Percentiles rank a stretch among this genome's conserved stretches.
Conservation (phyloP, 1,140 invertebrate genomes). For the Drosophila varians region DNA sequence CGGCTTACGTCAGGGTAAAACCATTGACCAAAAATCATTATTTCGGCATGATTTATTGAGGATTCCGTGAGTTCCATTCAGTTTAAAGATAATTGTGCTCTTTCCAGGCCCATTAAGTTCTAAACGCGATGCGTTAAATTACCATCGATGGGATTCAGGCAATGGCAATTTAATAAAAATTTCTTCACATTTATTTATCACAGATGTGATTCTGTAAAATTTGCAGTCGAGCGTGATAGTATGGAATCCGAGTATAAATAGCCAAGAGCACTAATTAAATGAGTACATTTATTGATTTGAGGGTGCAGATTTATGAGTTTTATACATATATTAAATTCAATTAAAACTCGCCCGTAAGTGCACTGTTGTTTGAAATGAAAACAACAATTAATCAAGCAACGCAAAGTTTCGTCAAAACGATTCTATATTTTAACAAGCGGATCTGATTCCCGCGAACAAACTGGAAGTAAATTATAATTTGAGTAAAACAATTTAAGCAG, state of each 20-base stretch:
- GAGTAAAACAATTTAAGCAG: slow-evolving; percentile 42
- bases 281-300: neutral
- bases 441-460: slow-evolving; percentile 19
- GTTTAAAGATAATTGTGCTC: neutral
- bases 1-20: slow-evolving; percentile 6
- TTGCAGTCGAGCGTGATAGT: neutral
- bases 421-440: slow-evolving; percentile 23
- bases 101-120: neutral
- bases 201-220: neutral
- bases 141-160: too few relatives aligned
- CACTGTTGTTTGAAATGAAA: neutral
- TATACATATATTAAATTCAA: neutral
- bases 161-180: neutral
- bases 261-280: neutral
- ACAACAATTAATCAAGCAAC: neutral
- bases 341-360: neutral
- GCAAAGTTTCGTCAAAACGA: slow-evolving; percentile 7
- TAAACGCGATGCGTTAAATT: neutral
- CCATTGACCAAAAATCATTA: slow-evolving; percentile 22
- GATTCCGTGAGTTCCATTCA: neutral
- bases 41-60: slow-evolving; percentile 6
- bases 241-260: neutral
- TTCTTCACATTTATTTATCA: neutral
- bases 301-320: neutral
- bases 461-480: slow-evolving; percentile 45